These are phyloP conservation scores for Merops nubicus DNA, from an alignment of 2,113 vertebrate genomes.

Conservation along the genomic window DNA sequence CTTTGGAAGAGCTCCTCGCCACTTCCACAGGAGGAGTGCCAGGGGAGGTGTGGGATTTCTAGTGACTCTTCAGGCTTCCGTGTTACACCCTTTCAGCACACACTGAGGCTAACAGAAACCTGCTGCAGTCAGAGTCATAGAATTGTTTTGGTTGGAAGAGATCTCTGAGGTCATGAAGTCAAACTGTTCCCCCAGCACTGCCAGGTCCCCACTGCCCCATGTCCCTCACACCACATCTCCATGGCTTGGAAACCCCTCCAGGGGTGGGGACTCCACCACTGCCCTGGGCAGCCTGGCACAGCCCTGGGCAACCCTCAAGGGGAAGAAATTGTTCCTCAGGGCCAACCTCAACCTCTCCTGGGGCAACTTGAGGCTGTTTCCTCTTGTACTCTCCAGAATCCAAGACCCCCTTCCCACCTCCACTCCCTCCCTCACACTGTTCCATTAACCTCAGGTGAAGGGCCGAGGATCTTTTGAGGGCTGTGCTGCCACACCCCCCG, in stretches of 20 bases:
- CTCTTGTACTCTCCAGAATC: background rate
- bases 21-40: background rate
- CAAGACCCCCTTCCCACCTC: background rate
- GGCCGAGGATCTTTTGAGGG: background rate
- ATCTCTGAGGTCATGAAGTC: background rate
- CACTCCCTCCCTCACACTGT: background rate
- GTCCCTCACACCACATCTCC: no score
- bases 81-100: background rate
- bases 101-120: background rate
- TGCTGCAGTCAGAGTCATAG: background rate
- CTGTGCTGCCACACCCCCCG: no score
- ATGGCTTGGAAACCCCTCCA: background rate
- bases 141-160: background rate
- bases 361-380: background rate
- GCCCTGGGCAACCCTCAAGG: no score
- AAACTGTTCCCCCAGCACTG: background rate
- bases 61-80: background rate
- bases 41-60: background rate
- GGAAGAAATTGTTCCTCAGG: no score
- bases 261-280: background rate
- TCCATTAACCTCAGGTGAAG: accelerated
- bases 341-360: no score
- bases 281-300: background rate
- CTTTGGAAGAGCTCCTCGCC: background rate
- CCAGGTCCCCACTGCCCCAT: no score